Percentiles rank a stretch among this genome's conserved stretches.
Conservation (phyloP, 2,888 invertebrate genomes). For the Limenitis camilla region DNA sequence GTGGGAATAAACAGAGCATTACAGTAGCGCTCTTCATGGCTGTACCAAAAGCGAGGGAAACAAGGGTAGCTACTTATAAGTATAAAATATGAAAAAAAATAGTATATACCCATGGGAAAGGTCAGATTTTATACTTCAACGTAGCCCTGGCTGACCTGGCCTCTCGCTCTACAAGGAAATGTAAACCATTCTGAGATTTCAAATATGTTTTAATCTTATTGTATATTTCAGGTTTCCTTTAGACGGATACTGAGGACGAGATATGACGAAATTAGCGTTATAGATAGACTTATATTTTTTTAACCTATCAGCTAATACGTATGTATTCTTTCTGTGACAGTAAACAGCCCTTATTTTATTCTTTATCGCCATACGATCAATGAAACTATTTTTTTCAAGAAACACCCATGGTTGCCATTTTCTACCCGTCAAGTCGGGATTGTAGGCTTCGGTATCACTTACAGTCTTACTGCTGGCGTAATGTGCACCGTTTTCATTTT, state of each 20-base stretch:
- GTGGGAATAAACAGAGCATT: conserved; percentile 33
- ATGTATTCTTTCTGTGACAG: conserved; percentile 55
- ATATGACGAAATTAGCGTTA: conserved; percentile 58
- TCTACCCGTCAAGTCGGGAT: conserved; percentile 65
- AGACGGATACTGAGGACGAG: conserved; percentile 47
- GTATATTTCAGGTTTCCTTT: conserved; percentile 62
- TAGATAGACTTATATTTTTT: conserved; percentile 58
- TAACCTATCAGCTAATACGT: conserved; percentile 57
- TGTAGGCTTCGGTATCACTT: conserved; percentile 39
- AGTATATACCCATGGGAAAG: neutral
- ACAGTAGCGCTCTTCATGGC: too few species aligned
- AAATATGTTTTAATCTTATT: conserved; percentile 58
- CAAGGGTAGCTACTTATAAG: too few species aligned
- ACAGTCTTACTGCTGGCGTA: conserved; percentile 62
- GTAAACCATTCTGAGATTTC: neutral
- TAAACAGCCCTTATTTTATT: conserved; percentile 58
- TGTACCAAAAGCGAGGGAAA: too few species aligned
- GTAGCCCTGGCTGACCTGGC: too few species aligned
- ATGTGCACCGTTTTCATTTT: conserved; percentile 62
- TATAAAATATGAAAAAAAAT: too few species aligned
- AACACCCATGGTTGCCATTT: conserved; percentile 73
- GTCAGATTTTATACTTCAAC: neutral
- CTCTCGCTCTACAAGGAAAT: conserved; percentile 26
- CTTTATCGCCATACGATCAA: conserved; percentile 63
- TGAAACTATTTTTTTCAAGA: conserved; percentile 58